Percentiles rank a stretch among this genome's conserved stretches.
These are phyloP conservation scores for Sphinx pinastri DNA, from an alignment of 2,888 invertebrate species.

Conservation along the genomic window DNA sequence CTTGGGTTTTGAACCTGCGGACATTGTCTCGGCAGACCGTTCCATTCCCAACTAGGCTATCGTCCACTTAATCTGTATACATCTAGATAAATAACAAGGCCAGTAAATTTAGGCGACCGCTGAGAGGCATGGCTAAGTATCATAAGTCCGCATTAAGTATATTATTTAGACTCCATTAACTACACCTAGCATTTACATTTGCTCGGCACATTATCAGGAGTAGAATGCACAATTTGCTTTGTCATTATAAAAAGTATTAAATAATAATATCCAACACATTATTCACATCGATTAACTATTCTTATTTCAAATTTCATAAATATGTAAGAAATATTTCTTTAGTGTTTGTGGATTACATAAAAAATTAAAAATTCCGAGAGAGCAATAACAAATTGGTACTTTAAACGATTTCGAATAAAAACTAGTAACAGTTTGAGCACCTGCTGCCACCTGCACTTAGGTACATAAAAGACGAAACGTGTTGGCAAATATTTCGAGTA, in stretches of 20 bases:
- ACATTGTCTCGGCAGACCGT: too few relatives aligned
- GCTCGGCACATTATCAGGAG: too few relatives aligned
- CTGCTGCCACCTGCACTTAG: conserved; percentile 17
- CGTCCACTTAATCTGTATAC: too few relatives aligned
- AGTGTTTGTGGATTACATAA: conserved; percentile 28
- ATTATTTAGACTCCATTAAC: too few relatives aligned
- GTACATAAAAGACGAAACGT: conserved; percentile 11
- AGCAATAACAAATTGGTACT: conserved; percentile 15
- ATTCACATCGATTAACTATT: background rate
- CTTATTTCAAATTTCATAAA: background rate
- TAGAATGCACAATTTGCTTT: background rate
- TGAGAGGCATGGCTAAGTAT: too few relatives aligned
- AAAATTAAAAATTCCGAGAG: conserved; percentile 5
- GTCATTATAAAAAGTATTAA: background rate
- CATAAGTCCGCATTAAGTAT: too few relatives aligned
- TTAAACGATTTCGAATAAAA: conserved; percentile 20
- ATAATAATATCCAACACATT: background rate
- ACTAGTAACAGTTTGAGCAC: background rate
- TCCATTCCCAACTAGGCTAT: too few relatives aligned
- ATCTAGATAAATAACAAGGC: too few relatives aligned
- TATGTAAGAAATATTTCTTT: background rate
- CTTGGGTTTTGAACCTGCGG: too few relatives aligned
- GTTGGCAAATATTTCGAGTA: conserved; percentile 14
- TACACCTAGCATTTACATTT: too few relatives aligned
- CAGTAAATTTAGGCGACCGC: too few relatives aligned